Base-by-base conservation (phyloP, 2,797 vertebrate genomes). In the Diglossa cyanea region DNA sequence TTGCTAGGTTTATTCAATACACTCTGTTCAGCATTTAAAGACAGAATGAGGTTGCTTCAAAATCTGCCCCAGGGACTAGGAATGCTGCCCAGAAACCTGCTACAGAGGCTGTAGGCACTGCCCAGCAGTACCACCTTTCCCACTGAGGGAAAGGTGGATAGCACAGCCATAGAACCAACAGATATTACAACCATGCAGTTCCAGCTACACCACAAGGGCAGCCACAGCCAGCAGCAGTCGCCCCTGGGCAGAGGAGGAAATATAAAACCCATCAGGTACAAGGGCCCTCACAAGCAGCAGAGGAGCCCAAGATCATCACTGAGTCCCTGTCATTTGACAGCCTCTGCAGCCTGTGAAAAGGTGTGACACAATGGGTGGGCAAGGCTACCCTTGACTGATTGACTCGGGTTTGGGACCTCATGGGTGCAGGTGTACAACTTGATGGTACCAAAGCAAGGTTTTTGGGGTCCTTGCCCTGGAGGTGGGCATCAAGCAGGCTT, bases 311-410 rank as follows among this genome's bases (percentile, higher is more conserved):
- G 47, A n/a, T 30, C 16, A 17, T 48, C 42, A 17, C 33, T 13
- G 25, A 48, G 17, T 48, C 35, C 9, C 50, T 47, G 50, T 63
- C 33, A 30, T 30, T 33, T 73, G 58, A 40, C 30, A 30, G 33
- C 6, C 40, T 47, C 42, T 48, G 35, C 40, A 25, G 20, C 23
- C 42, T 48, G 13, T 13, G 5, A 48, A 42, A 73, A 65, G 17
- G 40, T 5, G 7, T 11, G 6, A 30, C 13, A 20, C 0, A 0
- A 33, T 0, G 1, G 8, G 7, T 25, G 20, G 13, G 9, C 7
- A 20, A 48, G 70, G 51, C 9, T 48, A 13, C 37, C 20, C 25
- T 55, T 3, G 5, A 42, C 31, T 35, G 17, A 35, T 2, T 40
- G 17, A 48, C 31, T 57, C 1, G 1, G 9, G 31, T 65, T 42